phyloP scores from a whole-genome alignment of 2,888 invertebrate genomes.

The Agriopis leucophaearia region DNA sequence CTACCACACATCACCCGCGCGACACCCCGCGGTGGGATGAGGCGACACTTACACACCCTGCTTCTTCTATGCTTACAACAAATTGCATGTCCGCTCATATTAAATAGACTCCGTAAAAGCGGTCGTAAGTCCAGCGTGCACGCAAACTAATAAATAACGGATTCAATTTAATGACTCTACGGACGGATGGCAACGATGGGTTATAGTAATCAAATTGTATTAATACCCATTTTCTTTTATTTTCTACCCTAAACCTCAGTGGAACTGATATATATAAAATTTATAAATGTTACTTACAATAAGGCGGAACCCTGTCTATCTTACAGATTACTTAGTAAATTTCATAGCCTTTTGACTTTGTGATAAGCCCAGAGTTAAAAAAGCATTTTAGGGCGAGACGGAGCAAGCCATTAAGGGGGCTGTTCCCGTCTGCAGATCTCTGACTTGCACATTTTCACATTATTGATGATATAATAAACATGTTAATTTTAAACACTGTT shows the following conservation, averaged over 20 bases:
- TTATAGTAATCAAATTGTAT: slow-evolving; percentile 62
- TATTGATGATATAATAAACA: too few species aligned
- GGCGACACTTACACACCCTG: slow-evolving; percentile 77
- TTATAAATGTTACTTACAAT: neutral
- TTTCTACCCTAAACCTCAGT: neutral
- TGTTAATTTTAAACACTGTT: too few species aligned
- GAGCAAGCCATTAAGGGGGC: slow-evolving; percentile 3
- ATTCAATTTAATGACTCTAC: slow-evolving; percentile 66
- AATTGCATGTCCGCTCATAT: slow-evolving; percentile 78
- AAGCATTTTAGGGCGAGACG: slow-evolving; percentile 5
- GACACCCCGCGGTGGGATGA: slow-evolving; percentile 69
- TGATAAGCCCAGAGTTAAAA: slow-evolving; percentile 48
- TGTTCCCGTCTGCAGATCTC: neutral
- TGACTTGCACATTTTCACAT: too few species aligned
- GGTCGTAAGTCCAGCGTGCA: slow-evolving; percentile 69
- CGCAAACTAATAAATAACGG: slow-evolving; percentile 73
- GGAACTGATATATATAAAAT: too few species aligned
- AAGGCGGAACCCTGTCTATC: slow-evolving; percentile 14
- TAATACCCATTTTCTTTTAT: slow-evolving; percentile 28
- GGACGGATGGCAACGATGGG: slow-evolving; percentile 50
- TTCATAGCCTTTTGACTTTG: slow-evolving; percentile 63
- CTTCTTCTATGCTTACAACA: slow-evolving; percentile 66
- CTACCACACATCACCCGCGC: too few species aligned
- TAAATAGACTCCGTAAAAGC: slow-evolving; percentile 79
- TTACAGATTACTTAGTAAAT: slow-evolving; percentile 61